Conservation (phyloP, 2,113 vertebrate genomes). For the Fregata magnificens region DNA sequence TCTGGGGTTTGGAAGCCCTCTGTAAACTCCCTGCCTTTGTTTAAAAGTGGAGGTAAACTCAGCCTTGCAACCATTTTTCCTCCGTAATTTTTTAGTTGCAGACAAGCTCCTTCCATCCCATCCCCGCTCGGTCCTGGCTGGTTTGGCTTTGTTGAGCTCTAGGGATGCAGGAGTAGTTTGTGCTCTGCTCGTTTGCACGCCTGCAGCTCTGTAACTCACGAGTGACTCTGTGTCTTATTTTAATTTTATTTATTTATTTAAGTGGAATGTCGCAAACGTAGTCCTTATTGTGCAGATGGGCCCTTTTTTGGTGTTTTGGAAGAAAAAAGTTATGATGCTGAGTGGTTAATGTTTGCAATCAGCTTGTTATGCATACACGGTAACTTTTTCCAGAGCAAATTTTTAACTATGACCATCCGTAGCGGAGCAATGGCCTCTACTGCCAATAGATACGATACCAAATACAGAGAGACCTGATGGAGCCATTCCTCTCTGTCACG, state of each 20-base stretch:
- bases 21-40: neutral
- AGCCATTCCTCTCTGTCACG: neutral
- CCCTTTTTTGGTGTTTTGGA: neutral
- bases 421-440: neutral
- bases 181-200: neutral
- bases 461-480: neutral
- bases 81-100: accelerated
- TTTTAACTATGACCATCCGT: neutral
- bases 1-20: neutral
- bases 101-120: neutral
- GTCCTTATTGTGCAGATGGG: neutral
- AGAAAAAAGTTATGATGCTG: neutral
- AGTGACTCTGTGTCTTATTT: neutral
- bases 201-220: neutral
- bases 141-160: neutral
- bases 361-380: neutral
- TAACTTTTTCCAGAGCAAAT: neutral
- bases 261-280: neutral
- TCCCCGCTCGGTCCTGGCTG: neutral
- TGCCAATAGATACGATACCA: neutral
- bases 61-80: neutral
- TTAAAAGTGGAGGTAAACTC: neutral
- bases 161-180: neutral
- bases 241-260: neutral
- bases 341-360: neutral